Conservation (phyloP, 2,113 vertebrate species). For the Saguinus imperator region DNA sequence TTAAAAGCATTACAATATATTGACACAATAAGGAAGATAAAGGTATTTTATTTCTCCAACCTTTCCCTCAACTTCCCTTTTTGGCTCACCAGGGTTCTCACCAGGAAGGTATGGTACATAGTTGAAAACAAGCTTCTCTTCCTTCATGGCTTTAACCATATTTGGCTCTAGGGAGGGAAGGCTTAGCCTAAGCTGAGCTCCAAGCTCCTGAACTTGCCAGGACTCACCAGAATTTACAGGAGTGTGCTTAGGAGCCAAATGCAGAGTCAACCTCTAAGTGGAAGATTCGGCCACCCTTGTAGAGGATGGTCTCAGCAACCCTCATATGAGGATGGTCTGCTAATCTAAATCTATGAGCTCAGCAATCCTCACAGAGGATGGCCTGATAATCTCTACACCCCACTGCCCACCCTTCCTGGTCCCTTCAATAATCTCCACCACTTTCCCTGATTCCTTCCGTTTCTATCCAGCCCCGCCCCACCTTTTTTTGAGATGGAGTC, state of each 20-base stretch:
- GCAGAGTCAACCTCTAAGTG: background rate
- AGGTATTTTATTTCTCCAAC: background rate
- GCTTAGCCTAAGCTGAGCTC: background rate
- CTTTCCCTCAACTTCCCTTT: background rate
- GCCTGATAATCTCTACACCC: background rate
- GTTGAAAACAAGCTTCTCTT: slow-evolving; percentile 30
- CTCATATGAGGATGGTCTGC: too few species aligned
- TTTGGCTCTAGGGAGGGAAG: background rate
- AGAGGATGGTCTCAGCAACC: background rate
- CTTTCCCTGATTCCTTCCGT: background rate
- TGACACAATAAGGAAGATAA: background rate
- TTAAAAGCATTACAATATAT: background rate
- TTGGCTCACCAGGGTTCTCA: background rate
- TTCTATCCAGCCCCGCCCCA: background rate
- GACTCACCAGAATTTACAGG: background rate
- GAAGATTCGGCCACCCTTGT: background rate
- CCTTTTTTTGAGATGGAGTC: too few species aligned
- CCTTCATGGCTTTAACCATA: background rate
- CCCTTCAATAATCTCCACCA: background rate
- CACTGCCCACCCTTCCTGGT: background rate
- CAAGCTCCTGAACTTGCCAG: background rate
- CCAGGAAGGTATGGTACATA: background rate
- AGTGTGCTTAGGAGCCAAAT: background rate
- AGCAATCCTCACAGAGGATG: background rate
- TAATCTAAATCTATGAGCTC: background rate